A percentile compares a stretch with the other conserved stretches of the same genome.
These are phyloP conservation scores for Anastrepha ludens DNA, from an alignment of 1,140 invertebrate genomes.

Conservation along the genomic window DNA sequence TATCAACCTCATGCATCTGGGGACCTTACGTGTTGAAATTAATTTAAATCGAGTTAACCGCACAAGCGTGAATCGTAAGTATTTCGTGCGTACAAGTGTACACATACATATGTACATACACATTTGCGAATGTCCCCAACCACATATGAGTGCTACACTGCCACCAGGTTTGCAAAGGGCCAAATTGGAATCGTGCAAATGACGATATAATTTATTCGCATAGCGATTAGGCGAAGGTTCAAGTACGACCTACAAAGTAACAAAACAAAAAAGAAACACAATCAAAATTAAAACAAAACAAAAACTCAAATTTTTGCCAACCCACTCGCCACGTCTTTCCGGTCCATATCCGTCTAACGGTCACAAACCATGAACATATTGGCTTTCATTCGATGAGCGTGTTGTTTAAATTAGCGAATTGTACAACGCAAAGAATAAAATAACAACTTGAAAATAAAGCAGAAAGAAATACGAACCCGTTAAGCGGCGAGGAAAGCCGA, in stretches of 20 bases:
- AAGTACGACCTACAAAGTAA: not conserved
- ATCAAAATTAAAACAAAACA: too few species aligned
- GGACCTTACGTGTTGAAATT: slow-evolving; percentile 6
- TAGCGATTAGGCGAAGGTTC: not conserved
- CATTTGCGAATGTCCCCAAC: too few species aligned
- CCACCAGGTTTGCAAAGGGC: not conserved
- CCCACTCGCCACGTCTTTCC: too few species aligned
- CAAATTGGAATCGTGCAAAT: slow-evolving; percentile 15
- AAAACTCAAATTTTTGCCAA: too few species aligned
- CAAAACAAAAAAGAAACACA: not conserved
- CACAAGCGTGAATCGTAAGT: not conserved
- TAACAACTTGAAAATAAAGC: not conserved
- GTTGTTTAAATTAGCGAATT: not conserved
- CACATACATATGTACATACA: not conserved
- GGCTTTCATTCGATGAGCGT: slow-evolving; percentile 11
- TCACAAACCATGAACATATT: not conserved
- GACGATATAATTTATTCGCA: slow-evolving; percentile 30
- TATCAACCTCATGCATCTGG: not conserved
- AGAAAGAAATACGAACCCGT: not conserved
- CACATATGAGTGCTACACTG: not conserved
- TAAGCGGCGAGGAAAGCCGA: not conserved
- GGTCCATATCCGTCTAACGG: not conserved
- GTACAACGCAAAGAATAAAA: not conserved
- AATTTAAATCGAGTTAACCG: slow-evolving; percentile 5
- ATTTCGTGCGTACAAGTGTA: not conserved